Conservation (phyloP, 2,113 vertebrate genomes). For the Calyptommatus sinebrachiatus region DNA sequence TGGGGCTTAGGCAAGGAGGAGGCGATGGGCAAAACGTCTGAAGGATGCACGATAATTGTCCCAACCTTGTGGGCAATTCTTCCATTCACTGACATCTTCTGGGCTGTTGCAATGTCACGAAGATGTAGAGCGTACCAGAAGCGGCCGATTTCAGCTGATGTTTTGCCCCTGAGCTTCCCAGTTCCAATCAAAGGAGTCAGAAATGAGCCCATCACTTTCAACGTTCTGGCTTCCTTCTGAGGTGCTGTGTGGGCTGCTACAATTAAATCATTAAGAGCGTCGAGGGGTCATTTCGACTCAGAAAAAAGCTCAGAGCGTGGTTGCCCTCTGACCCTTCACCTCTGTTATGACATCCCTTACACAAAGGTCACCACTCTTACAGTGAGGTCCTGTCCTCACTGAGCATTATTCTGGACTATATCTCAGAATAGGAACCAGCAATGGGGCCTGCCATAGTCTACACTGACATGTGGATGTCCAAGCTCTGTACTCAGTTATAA, state of each 20-base stretch:
- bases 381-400: no score
- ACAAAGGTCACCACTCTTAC: not conserved
- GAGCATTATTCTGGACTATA: no score
- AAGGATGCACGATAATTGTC: conserved; percentile 15
- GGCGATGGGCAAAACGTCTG: conserved; percentile 3
- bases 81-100: not conserved
- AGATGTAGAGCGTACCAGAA: conserved; percentile 9
- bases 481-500: no score
- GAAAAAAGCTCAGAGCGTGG: not conserved
- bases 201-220: conserved; percentile 12
- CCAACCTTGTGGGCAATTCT: conserved; percentile 13
- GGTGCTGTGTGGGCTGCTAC: not conserved
- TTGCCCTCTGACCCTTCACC: not conserved
- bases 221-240: not conserved
- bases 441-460: no score
- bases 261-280: conserved; percentile 23
- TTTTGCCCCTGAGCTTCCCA: not conserved
- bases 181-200: not conserved
- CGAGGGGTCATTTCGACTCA: not conserved
- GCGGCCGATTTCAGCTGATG: conserved; percentile 14
- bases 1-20: conserved; percentile 5
- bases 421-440: no score
- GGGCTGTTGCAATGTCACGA: conserved; percentile 10
- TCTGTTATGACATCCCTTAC: not conserved
- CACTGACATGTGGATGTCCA: no score